Evolutionary conservation across 1,140 invertebrate genomes (phyloP).

Genomic region (Babylonia areolata): DNA sequence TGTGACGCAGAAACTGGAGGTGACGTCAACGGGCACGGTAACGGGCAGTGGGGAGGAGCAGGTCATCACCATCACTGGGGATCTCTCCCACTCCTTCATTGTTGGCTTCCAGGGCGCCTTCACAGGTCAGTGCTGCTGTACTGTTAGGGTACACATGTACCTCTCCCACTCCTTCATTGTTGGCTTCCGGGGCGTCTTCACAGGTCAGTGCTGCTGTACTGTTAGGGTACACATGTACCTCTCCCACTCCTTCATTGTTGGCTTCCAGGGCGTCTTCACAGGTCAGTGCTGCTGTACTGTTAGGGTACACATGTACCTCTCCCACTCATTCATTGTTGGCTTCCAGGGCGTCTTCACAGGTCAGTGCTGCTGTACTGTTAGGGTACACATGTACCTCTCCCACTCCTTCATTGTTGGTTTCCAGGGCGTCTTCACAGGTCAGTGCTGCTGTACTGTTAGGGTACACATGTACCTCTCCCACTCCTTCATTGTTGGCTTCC

Average conservation of each 20-base stretch:
- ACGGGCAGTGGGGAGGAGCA: slow-evolving; percentile 48
- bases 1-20: slow-evolving; percentile 38
- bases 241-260: slow-evolving; percentile 45
- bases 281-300: too few species aligned
- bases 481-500: too few species aligned
- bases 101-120: slow-evolving; percentile 52
- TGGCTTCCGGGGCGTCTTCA: slow-evolving; percentile 51
- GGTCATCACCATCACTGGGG: slow-evolving; percentile 41
- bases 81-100: slow-evolving; percentile 41
- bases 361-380: too few species aligned
- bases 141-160: too few species aligned
- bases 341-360: slow-evolving; percentile 56
- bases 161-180: slow-evolving; percentile 45
- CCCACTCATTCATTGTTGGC: slow-evolving; percentile 45
- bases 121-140: slow-evolving; percentile 56
- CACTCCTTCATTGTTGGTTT: too few species aligned
- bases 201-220: slow-evolving; percentile 54
- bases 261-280: slow-evolving; percentile 54
- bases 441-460: too few species aligned
- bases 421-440: too few species aligned
- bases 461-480: too few species aligned
- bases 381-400: too few species aligned
- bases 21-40: slow-evolving; percentile 31
- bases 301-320: too few species aligned
- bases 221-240: too few species aligned